These are phyloP conservation scores for Neomorphus geoffroyi DNA, from an alignment of 2,797 vertebrate genomes.

Conservation along the genomic window DNA sequence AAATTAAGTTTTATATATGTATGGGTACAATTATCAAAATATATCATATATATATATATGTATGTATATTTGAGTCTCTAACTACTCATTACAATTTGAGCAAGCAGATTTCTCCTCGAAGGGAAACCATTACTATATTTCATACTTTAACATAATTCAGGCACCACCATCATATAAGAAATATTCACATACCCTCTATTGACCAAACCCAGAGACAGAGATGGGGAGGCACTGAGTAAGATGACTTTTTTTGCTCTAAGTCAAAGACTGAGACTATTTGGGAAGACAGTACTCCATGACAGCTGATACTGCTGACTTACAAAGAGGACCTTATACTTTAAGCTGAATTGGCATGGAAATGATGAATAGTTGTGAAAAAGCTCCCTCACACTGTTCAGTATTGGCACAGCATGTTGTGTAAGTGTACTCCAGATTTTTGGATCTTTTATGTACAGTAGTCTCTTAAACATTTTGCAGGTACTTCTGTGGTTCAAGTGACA, in stretches of 20 bases:
- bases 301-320: not conserved
- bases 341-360: not conserved
- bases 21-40: not conserved
- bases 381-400: not conserved
- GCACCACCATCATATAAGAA: not conserved
- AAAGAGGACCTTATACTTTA: not conserved
- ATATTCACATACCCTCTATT: not conserved
- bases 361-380: not conserved
- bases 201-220: not conserved
- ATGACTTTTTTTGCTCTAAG: not conserved
- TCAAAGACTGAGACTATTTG: not conserved
- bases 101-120: not conserved
- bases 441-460: not conserved
- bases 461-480: conserved; percentile 80
- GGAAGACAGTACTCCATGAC: not conserved
- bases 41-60: not conserved
- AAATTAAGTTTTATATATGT: not conserved
- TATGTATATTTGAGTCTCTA: not conserved
- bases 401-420: not conserved
- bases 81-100: not conserved
- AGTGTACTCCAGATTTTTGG: not conserved
- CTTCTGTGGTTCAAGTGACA: conserved; percentile 94
- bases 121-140: not conserved
- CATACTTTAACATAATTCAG: not conserved
- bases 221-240: not conserved